Percentiles rank a stretch among this genome's conserved stretches.
Conservation (phyloP, 1,140 invertebrate species). For the Nixonia krombeini region DNA sequence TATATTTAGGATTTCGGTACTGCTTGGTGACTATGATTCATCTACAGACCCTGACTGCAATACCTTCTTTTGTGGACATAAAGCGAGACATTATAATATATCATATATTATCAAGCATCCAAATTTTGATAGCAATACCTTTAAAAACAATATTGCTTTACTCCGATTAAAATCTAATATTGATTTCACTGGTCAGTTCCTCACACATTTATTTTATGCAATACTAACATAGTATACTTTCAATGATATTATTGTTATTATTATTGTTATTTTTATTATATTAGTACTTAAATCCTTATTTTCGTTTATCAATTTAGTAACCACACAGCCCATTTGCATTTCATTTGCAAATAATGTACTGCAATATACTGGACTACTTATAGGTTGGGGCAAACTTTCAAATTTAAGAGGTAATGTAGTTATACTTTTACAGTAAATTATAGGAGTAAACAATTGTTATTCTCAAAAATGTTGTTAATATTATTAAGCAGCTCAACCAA, state of each 20-base stretch:
- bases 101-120: slow-evolving; percentile 61
- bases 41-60: slow-evolving; percentile 52
- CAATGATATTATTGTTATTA: too few species aligned
- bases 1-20: slow-evolving; percentile 44
- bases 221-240: slow-evolving; percentile 9
- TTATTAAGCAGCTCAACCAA: slow-evolving; percentile 35
- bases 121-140: slow-evolving; percentile 41
- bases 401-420: slow-evolving; percentile 45
- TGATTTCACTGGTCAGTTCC: slow-evolving; percentile 48
- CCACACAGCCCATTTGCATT: slow-evolving; percentile 54
- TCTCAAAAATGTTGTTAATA: slow-evolving; percentile 6
- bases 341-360: slow-evolving; percentile 19
- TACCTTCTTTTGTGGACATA: slow-evolving; percentile 47
- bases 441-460: not conserved
- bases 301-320: too few species aligned
- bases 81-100: slow-evolving; percentile 41
- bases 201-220: slow-evolving; percentile 4
- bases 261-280: too few species aligned
- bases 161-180: slow-evolving; percentile 49
- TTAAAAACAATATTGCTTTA: slow-evolving; percentile 53
- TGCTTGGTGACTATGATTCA: slow-evolving; percentile 53
- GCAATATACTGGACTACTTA: slow-evolving; percentile 17
- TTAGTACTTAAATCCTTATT: too few species aligned
- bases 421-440: slow-evolving; percentile 11
- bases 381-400: slow-evolving; percentile 57